phyloP scores from a whole-genome alignment of 1,140 invertebrate genomes.

The Ceratoteleas bidentatus region DNA sequence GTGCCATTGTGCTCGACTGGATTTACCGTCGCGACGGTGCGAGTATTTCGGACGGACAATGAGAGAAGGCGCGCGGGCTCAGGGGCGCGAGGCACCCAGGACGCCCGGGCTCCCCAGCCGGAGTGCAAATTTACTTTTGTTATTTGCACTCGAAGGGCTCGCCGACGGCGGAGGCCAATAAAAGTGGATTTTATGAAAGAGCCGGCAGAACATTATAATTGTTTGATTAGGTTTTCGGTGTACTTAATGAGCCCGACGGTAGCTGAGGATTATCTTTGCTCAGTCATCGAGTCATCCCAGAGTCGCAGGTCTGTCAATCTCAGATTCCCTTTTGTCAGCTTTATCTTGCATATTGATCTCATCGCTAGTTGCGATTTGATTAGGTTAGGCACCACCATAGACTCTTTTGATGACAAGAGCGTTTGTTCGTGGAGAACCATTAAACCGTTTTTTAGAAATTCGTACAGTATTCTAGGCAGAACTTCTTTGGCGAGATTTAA shows the following conservation, averaged over 20 bases:
- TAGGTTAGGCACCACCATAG: too few relatives aligned
- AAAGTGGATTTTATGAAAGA: slow-evolving; percentile 54
- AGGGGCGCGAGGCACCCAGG: slow-evolving; percentile 18
- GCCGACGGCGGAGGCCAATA: slow-evolving; percentile 31
- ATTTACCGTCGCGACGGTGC: slow-evolving; percentile 71
- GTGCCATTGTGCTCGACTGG: slow-evolving; percentile 70
- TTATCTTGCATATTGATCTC: not conserved
- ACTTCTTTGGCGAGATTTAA: too few relatives aligned
- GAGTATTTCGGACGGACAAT: slow-evolving; percentile 68
- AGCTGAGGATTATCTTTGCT: slow-evolving; percentile 21
- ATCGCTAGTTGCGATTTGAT: not conserved
- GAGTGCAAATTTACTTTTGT: slow-evolving; percentile 63
- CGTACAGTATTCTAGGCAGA: too few relatives aligned
- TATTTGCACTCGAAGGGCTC: slow-evolving; percentile 59
- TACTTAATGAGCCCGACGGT: slow-evolving; percentile 34
- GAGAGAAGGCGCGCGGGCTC: slow-evolving; percentile 54
- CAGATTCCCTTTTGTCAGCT: too few relatives aligned
- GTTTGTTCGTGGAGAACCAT: too few relatives aligned
- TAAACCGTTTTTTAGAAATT: too few relatives aligned
- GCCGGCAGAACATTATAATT: slow-evolving; percentile 52
- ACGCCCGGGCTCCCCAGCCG: slow-evolving; percentile 14
- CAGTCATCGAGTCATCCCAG: slow-evolving; percentile 6
- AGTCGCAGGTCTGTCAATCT: too few relatives aligned
- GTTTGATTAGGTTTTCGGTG: slow-evolving; percentile 57
- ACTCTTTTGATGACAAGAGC: too few relatives aligned